Base-by-base conservation (phyloP, 2,888 invertebrate species). In the Epinotia ramella region DNA sequence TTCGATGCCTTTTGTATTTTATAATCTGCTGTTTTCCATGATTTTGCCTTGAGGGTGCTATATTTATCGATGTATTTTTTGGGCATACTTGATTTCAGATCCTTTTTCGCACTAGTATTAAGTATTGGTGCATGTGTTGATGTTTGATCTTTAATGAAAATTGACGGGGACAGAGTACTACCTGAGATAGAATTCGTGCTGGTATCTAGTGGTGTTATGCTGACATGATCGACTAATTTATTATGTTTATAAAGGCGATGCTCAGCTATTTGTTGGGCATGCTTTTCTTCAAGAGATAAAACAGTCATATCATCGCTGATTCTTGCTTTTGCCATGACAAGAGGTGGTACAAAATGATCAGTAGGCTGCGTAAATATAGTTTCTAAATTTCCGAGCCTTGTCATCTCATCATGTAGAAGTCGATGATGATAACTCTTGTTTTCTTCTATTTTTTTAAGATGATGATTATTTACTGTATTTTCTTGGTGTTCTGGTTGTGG, bases 261-360 rank as follows among this genome's bases (percentile, higher is more conserved):
- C 81, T 91, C 91, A 73, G 91, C 89, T 53, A 92, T 78, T 81
- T 92, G 91, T 84, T 95, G 92, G 28, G 92, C 91, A 84, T 93
- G 88, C 87, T 95, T 91, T 88, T 93, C 91, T 88, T 94, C 86
- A 82, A 94, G 83, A 5, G 95, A 94, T 78, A 94, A 84, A 64
- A 94, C 93, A 44, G 89, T 94, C 94, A 95, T 94, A 73, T 95
- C 95, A 77, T 94, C 90, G 79, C 91, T 92, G 40, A 94, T 86
- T 86, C 91, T 95, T 68, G 95, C 91, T 80, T 94, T 95, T 40
- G 95, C 95, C 93, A 95, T 95, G 3, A 95, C 94, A 44, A 95
- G 80, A 4, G 95, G 95, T 5, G 95, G 95, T 40, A 95, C 89
- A 80, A 95, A 95, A 80, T 94, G 94, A 79, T 95, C 95, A 12